These are phyloP conservation scores for Rhabditoides inermis DNA, from an alignment of 2,888 invertebrate species.

Conservation along the genomic window DNA sequence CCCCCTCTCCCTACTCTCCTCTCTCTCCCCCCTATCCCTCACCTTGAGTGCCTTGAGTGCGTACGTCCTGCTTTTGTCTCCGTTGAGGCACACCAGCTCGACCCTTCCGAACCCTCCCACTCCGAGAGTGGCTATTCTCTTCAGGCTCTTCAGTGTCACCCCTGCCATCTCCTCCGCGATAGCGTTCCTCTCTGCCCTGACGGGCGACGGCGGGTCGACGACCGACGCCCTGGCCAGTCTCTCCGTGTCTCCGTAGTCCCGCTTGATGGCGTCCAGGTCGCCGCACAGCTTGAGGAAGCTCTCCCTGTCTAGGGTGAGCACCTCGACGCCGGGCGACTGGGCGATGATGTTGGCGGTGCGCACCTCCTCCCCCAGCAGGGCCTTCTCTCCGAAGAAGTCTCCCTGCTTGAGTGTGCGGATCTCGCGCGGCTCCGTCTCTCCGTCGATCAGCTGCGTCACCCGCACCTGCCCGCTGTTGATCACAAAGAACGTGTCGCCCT, in stretches of 20 bases:
- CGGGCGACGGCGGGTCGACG: constrained; percentile 31
- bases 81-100: constrained; percentile 56
- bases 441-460: constrained; percentile 54
- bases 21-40: constrained; percentile 76
- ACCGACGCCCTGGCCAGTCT: constrained; percentile 34
- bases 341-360: constrained; percentile 84
- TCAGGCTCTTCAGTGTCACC: constrained; percentile 70
- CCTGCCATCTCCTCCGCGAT: constrained; percentile 59
- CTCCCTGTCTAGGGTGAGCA: constrained; percentile 69
- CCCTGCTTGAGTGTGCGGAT: constrained; percentile 67
- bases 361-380: constrained; percentile 72
- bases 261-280: constrained; percentile 67
- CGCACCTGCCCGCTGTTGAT: constrained; percentile 65
- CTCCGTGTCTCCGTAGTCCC: constrained; percentile 65
- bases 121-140: constrained; percentile 75
- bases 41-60: constrained; percentile 83
- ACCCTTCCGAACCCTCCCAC: constrained; percentile 87
- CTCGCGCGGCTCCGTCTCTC: constrained; percentile 60
- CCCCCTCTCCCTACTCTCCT: constrained; percentile 60
- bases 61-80: constrained; percentile 61
- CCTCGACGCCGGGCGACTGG: constrained; percentile 72
- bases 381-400: constrained; percentile 81
- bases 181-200: constrained; percentile 18
- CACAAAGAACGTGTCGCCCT: constrained; percentile 80
- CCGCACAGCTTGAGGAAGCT: constrained; percentile 78